Base-by-base conservation (phyloP, 64 coral and sea anemone species). In the Actinia tenebrosa region DNA sequence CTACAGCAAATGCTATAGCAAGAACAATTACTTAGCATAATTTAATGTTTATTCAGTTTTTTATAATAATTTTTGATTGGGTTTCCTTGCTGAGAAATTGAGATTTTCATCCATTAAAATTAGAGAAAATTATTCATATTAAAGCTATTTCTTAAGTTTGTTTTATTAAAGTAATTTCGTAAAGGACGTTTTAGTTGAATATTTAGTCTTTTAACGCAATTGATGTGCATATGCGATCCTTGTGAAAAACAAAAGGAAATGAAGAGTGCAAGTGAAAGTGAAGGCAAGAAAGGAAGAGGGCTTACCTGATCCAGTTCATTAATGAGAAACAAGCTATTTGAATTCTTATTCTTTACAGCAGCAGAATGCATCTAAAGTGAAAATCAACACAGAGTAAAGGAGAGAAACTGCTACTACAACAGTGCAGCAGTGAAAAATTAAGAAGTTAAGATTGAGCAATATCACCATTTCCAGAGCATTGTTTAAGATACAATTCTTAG, bases 271-370 rank as follows among this genome's bases (percentile, higher is more conserved):
- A 11, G 11, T 75, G 26, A 30, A 30, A 69, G 55, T 44, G 61
- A 18, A 75, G 42, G 69, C 69, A 52, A 54, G 54, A 66, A 66
- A 53, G 55, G 71, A 18, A 30, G 59, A 83, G 16, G 56, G 50
- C 94, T 96, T 90, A 96, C 94, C 94, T 93, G 85, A 82, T 96
- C 94, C 88, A 93, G 84, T 87, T 96, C 94, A 93, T 78, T 93
- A 72, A 96, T 88, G 77, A 96, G 85, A 93, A 93, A 72, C 91
- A 96, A 90, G 89, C 91, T 96, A 84, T 84, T 82, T 53, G 83
- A 59, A 85, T 64, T 64, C 53, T 85, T 85, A 85, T 85, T 85
- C 56, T 85, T 85, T 55, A 56, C 83, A 82, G 94, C 60, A n/a
- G 83, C 83, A 82, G 94, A 96, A 80, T 96, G 89, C 86, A 96